A percentile compares a stretch with the other conserved stretches of the same genome.
Conservation (phyloP, 2,113 vertebrate species). For the Baryphthengus martii region DNA sequence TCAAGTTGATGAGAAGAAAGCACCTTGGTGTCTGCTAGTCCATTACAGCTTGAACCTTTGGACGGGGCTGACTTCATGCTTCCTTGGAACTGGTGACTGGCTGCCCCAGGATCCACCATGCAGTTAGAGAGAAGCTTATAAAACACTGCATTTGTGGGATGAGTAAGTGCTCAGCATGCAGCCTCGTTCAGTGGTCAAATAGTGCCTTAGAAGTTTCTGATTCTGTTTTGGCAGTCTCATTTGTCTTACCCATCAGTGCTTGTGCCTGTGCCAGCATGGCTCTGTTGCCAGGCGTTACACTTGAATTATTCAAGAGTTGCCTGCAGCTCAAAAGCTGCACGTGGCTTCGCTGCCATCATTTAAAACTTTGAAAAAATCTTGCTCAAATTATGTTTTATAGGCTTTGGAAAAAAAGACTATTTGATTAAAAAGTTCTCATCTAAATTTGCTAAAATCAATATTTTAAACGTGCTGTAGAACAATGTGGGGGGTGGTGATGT, state of each 20-base stretch:
- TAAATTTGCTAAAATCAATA: neutral
- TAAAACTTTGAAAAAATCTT: neutral
- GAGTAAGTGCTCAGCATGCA: neutral
- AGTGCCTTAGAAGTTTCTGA: neutral
- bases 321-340: neutral
- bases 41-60: neutral
- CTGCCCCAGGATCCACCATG: neutral
- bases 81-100: neutral
- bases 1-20: neutral
- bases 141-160: neutral
- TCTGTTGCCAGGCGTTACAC: neutral
- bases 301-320: slow-evolving; percentile 11
- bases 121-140: neutral
- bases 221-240: neutral
- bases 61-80: neutral
- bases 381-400: neutral
- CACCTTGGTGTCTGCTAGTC: neutral
- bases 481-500: neutral
- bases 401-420: neutral
- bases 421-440: neutral
- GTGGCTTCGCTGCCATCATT: neutral
- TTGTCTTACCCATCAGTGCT: neutral
- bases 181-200: neutral
- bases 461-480: neutral
- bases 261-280: neutral